phyloP scores from a whole-genome alignment of 2,888 invertebrate species.

The Tuberolachnus salignus region DNA sequence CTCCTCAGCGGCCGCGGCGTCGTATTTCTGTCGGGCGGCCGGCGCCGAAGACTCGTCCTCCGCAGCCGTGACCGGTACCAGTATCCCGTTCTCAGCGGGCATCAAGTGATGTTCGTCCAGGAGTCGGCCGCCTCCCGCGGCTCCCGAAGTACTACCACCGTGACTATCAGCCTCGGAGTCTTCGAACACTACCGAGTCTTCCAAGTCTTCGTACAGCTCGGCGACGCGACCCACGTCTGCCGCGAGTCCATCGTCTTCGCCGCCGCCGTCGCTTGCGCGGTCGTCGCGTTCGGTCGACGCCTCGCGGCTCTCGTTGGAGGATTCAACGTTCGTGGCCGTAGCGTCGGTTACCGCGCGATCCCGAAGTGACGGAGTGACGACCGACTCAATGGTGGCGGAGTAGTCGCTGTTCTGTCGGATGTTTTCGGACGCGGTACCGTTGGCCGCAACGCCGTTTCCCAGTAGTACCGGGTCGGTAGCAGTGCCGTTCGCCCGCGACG shows the following conservation, averaged over 20 bases:
- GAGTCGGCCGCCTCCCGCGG: not conserved
- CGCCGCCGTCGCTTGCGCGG: not conserved
- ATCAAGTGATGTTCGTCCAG: not conserved
- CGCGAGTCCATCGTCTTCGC: not conserved
- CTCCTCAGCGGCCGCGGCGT: not conserved
- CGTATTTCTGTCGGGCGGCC: conserved; percentile 1
- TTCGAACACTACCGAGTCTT: conserved; percentile 37
- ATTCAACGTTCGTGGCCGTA: not conserved
- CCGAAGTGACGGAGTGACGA: not conserved
- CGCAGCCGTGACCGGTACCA: not conserved
- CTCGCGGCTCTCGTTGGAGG: not conserved
- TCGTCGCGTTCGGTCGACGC: not conserved
- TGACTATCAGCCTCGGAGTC: not conserved
- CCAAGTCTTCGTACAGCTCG: conserved; percentile 40
- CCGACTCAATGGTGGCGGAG: not conserved
- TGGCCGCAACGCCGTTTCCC: too few relatives aligned
- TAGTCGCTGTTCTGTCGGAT: not conserved
- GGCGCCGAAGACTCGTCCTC: not conserved
- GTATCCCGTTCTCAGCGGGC: not conserved
- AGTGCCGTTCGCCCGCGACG: too few relatives aligned
- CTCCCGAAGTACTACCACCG: not conserved
- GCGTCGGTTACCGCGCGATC: not conserved
- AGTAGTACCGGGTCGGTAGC: too few relatives aligned
- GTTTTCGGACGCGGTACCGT: not conserved
- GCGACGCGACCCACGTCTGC: not conserved